Conservation (phyloP, 1,140 invertebrate genomes). For the Leptinotarsa defecta region DNA sequence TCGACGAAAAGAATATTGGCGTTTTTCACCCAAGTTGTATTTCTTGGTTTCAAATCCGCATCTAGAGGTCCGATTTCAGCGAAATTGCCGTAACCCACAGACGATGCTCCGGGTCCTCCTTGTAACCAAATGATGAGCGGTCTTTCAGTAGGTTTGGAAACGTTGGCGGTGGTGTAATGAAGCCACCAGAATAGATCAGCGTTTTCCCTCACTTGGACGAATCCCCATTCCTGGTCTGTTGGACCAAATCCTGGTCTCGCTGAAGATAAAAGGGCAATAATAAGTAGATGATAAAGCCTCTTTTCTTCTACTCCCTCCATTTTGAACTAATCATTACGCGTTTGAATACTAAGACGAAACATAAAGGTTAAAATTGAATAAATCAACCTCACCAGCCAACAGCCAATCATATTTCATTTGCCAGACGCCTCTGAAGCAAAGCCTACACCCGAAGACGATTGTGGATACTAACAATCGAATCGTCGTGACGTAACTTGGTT, state of each 20-base stretch:
- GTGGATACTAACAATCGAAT: no score
- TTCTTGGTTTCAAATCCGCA: constrained; percentile 66
- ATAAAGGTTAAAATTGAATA: no score
- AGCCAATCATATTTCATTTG: no score
- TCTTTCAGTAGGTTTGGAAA: constrained; percentile 62
- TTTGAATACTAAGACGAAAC: no score
- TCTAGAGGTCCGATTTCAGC: constrained; percentile 76
- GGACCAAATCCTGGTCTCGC: constrained; percentile 58
- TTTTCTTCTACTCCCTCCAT: no score
- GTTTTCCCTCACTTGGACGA: constrained; percentile 67
- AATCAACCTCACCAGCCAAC: no score
- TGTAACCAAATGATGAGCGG: constrained; percentile 75
- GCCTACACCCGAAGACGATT: no score
- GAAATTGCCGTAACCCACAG: constrained; percentile 79
- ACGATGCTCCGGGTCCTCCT: constrained; percentile 72
- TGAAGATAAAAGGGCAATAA: no score
- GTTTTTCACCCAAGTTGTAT: constrained; percentile 72
- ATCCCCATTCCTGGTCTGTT: constrained; percentile 72
- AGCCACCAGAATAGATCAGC: constrained; percentile 86
- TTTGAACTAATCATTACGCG: no score
- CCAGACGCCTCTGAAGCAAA: no score
- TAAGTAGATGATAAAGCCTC: no score
- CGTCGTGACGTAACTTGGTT: no score
- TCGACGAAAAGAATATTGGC: constrained; percentile 86
- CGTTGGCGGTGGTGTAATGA: constrained; percentile 69